phyloP scores from a whole-genome alignment of 1,140 invertebrate genomes.

The Oreohelix idahoensis region DNA sequence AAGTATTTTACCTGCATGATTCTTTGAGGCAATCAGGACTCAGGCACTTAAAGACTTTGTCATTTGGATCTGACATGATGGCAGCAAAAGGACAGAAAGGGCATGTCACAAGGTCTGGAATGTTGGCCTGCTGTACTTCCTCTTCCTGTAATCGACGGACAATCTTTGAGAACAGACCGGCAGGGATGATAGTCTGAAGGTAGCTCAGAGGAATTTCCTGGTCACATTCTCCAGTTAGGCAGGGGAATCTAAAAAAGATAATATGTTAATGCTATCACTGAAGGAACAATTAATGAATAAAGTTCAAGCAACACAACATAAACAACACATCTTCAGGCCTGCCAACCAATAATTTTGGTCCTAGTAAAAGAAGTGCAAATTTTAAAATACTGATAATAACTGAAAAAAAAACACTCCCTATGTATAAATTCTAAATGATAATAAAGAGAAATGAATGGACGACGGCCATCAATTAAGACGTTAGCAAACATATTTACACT shows the following conservation, averaged over 20 bases:
- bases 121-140: constrained; percentile 77
- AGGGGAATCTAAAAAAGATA: constrained; percentile 71
- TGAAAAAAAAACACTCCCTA: too few species aligned
- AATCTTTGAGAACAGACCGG: constrained; percentile 76
- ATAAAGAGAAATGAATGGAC: too few species aligned
- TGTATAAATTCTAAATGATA: too few species aligned
- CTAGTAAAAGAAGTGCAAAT: too few species aligned
- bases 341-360: too few species aligned
- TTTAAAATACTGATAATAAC: too few species aligned
- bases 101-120: constrained; percentile 78
- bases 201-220: constrained; percentile 55
- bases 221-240: constrained; percentile 71
- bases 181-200: constrained; percentile 72
- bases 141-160: constrained; percentile 76
- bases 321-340: too few species aligned
- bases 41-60: constrained; percentile 79
- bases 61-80: constrained; percentile 76
- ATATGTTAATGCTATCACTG: not conserved
- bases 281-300: too few species aligned
- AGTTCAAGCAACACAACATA: too few species aligned
- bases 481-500: too few species aligned
- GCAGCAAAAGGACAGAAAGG: constrained; percentile 80
- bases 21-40: constrained; percentile 81
- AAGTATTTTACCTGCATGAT: constrained; percentile 75
- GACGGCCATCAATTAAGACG: too few species aligned